A percentile compares a stretch with the other conserved stretches of the same genome.
These are phyloP conservation scores for Entomobrya proxima DNA, from an alignment of 2,888 invertebrate species.

Conservation along the genomic window DNA sequence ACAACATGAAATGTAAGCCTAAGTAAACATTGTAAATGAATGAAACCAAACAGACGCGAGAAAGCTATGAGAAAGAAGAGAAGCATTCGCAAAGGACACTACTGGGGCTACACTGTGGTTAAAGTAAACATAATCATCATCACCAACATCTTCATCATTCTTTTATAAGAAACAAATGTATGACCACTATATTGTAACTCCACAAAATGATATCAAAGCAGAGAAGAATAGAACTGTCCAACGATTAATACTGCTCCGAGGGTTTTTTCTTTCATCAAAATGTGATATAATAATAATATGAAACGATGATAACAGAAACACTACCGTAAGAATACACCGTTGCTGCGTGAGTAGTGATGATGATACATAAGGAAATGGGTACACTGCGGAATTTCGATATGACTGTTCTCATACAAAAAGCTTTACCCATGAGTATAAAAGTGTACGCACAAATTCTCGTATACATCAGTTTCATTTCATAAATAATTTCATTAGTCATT, in stretches of 20 bases:
- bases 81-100: not conserved
- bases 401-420: too few species aligned
- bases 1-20: slow-evolving; percentile 32
- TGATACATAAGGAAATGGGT: not conserved
- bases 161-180: not conserved
- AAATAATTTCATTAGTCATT: slow-evolving; percentile 52
- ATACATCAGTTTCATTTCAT: slow-evolving; percentile 31
- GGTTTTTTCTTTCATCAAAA: not conserved
- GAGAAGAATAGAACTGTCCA: not conserved
- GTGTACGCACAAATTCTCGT: not conserved
- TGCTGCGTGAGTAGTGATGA: not conserved
- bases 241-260: slow-evolving; percentile 6
- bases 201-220: not conserved
- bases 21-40: slow-evolving; percentile 35
- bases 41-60: not conserved
- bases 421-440: not conserved
- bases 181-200: not conserved
- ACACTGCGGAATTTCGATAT: slow-evolving; percentile 14
- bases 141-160: not conserved
- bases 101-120: too few species aligned
- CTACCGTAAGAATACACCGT: not conserved
- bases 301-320: not conserved
- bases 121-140: too few species aligned
- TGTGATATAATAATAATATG: not conserved
- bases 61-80: not conserved